Conservation (phyloP, 2,888 invertebrate genomes). For the Tipula confusa region DNA sequence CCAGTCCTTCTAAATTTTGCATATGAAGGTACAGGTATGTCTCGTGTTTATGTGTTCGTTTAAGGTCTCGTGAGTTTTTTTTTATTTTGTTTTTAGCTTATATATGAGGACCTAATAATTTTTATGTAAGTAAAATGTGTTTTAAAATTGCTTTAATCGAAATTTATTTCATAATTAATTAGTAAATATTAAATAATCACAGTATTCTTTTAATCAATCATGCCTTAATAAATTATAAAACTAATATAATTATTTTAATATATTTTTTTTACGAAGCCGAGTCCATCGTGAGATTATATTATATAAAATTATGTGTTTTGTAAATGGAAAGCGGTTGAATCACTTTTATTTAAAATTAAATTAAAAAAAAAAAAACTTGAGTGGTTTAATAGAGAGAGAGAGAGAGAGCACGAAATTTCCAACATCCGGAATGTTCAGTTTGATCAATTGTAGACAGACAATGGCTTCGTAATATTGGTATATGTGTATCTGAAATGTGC, state of each 20-base stretch:
- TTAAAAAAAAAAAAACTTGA: neutral
- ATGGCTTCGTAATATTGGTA: neutral
- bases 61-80: neutral
- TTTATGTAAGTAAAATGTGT: neutral
- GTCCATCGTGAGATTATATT: too few species aligned
- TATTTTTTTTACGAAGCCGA: slow-evolving; percentile 4
- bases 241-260: neutral
- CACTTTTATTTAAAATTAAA: neutral
- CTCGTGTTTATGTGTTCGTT: neutral
- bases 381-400: too few species aligned
- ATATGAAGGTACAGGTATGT: neutral
- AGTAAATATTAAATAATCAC: slow-evolving; percentile 14
- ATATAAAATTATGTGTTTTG: neutral
- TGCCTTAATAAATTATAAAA: slow-evolving; percentile 13
- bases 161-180: neutral
- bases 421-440: neutral
- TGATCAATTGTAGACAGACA: neutral
- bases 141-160: neutral
- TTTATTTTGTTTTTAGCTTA: neutral
- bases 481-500: neutral
- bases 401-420: neutral
- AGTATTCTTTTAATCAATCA: slow-evolving; percentile 25
- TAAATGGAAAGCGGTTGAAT: neutral
- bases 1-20: neutral
- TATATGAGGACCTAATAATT: neutral